These are phyloP conservation scores for Limnephilus rhombicus DNA, from an alignment of 2,888 invertebrate genomes.

Conservation along the genomic window DNA sequence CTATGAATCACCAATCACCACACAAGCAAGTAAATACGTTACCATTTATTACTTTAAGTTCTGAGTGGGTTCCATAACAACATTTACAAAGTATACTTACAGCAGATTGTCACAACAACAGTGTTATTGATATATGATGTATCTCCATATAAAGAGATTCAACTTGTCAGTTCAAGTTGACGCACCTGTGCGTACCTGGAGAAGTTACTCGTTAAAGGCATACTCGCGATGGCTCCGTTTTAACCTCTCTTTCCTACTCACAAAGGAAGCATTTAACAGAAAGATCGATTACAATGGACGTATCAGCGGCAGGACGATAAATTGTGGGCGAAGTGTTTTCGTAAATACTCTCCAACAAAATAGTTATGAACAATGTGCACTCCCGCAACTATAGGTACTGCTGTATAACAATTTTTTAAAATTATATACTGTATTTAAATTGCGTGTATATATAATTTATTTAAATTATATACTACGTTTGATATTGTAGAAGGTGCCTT, in stretches of 20 bases:
- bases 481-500: neutral
- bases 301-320: neutral
- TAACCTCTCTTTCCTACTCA: neutral
- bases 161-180: neutral
- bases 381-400: neutral
- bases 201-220: neutral
- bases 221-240: neutral
- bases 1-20: neutral
- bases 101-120: neutral
- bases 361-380: neutral
- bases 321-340: neutral
- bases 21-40: neutral
- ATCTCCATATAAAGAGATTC: constrained; percentile 43
- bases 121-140: constrained; percentile 27
- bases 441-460: no score
- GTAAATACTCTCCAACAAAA: neutral
- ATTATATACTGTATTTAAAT: neutral
- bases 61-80: constrained; percentile 4
- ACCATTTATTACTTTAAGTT: constrained; percentile 6
- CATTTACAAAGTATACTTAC: neutral
- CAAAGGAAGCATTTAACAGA: neutral
- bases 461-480: neutral
- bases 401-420: neutral
- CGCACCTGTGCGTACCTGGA: no score
- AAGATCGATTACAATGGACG: neutral